These are phyloP conservation scores for Sebastes glaucus DNA, from an alignment of 2,797 vertebrate genomes.

Conservation along the genomic window DNA sequence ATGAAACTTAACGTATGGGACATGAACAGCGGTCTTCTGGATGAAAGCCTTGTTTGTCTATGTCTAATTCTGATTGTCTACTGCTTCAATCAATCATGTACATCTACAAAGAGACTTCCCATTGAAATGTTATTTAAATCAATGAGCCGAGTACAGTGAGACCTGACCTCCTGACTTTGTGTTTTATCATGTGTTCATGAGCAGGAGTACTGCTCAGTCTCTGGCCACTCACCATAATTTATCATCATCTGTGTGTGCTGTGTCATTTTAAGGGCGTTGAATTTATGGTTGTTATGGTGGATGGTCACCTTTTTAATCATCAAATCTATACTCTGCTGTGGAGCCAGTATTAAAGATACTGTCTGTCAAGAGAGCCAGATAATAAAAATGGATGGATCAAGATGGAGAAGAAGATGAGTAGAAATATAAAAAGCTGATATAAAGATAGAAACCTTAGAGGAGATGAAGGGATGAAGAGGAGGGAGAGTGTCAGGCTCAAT, in stretches of 20 bases:
- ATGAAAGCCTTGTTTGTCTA: no score
- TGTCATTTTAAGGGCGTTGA: slow-evolving; percentile 7
- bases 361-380: background rate
- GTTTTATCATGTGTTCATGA: slow-evolving; percentile 11
- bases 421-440: background rate
- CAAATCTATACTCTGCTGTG: slow-evolving; percentile 22
- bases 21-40: no score
- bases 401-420: background rate
- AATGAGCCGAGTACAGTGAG: background rate
- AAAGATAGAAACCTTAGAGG: background rate
- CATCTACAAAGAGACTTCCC: background rate
- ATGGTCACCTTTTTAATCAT: slow-evolving; percentile 37
- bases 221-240: background rate
- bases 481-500: background rate
- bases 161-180: slow-evolving; percentile 8
- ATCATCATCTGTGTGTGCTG: slow-evolving; percentile 32
- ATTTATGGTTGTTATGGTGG: slow-evolving; percentile 15
- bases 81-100: background rate
- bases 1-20: no score
- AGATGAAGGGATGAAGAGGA: background rate
- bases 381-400: background rate
- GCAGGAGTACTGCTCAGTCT: background rate
- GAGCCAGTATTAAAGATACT: slow-evolving; percentile 25
- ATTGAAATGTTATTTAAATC: slow-evolving; percentile 4
- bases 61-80: background rate